phyloP scores from a whole-genome alignment of 2,113 vertebrate genomes.

The Petrocephalus microphthalmus region DNA sequence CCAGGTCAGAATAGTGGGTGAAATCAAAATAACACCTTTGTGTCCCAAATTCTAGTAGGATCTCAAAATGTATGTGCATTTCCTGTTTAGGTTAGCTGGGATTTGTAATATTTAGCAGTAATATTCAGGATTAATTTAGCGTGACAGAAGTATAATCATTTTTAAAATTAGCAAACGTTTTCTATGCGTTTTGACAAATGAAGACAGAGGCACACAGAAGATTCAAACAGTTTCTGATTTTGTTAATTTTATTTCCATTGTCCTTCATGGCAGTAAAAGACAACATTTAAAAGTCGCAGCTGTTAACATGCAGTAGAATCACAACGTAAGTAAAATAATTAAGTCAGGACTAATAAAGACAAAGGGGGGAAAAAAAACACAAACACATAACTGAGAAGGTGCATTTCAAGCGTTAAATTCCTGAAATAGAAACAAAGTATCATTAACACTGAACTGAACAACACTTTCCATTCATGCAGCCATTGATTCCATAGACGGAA shows the following conservation, averaged over 20 bases:
- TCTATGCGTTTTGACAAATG: neutral
- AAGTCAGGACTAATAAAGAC: conserved; percentile 31
- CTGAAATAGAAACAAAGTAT: conserved; percentile 74
- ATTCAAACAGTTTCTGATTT: conserved; percentile 15
- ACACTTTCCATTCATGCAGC: conserved; percentile 70
- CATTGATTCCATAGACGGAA: conserved; percentile 60
- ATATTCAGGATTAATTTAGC: neutral
- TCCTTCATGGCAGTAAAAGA: conserved; percentile 80
- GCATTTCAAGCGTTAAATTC: conserved; percentile 62
- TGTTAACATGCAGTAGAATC: conserved; percentile 96
- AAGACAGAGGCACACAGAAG: neutral
- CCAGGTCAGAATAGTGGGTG: neutral
- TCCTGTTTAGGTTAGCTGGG: neutral
- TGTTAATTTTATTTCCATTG: conserved; percentile 66
- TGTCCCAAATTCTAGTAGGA: neutral
- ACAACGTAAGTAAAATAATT: conserved; percentile 52
- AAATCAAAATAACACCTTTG: neutral
- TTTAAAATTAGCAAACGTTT: neutral
- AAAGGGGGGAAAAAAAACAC: conserved; percentile 22
- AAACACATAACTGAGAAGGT: conserved; percentile 50
- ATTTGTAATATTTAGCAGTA: neutral
- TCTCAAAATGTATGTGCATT: neutral
- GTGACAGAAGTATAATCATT: neutral
- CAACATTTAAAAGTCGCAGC: conserved; percentile 89
- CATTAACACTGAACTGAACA: conserved; percentile 64